phyloP scores from a whole-genome alignment of 2,797 vertebrate species.

The Distichodus sexfasciatus region DNA sequence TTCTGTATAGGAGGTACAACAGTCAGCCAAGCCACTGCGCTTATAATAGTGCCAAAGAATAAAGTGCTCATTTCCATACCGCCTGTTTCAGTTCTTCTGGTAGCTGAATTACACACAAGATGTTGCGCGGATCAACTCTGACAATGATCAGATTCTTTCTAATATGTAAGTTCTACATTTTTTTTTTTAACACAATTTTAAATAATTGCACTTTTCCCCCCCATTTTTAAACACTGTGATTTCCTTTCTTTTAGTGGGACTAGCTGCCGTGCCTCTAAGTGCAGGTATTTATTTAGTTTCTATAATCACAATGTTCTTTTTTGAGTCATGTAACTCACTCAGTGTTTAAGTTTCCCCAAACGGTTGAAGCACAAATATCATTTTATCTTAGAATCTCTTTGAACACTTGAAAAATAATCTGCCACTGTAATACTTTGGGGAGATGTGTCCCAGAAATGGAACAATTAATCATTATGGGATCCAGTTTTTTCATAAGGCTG shows the following conservation, averaged over 20 bases:
- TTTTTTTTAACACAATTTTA: neutral
- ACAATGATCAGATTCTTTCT: neutral
- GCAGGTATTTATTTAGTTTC: constrained; percentile 11
- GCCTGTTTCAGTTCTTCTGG: constrained; percentile 21
- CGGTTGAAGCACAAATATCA: no score
- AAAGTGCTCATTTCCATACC: constrained; percentile 7
- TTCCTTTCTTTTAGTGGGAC: constrained; percentile 32
- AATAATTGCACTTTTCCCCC: neutral
- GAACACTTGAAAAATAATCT: no score
- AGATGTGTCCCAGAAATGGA: no score
- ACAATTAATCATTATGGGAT: no score
- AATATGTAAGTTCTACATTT: constrained; percentile 28
- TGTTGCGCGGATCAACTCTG: constrained; percentile 2
- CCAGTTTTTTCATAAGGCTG: no score
- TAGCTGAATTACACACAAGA: neutral
- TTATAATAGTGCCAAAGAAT: constrained; percentile 1
- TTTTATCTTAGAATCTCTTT: no score
- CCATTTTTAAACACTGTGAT: neutral
- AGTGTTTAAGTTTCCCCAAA: neutral
- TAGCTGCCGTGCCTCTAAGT: constrained; percentile 6
- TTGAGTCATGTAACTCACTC: no score
- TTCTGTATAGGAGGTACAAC: no score
- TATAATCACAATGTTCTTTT: neutral
- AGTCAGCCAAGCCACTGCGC: no score
- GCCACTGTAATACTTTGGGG: no score